These are phyloP conservation scores for Mystacides longicornis DNA, from an alignment of 2,888 invertebrate species.

Conservation along the genomic window DNA sequence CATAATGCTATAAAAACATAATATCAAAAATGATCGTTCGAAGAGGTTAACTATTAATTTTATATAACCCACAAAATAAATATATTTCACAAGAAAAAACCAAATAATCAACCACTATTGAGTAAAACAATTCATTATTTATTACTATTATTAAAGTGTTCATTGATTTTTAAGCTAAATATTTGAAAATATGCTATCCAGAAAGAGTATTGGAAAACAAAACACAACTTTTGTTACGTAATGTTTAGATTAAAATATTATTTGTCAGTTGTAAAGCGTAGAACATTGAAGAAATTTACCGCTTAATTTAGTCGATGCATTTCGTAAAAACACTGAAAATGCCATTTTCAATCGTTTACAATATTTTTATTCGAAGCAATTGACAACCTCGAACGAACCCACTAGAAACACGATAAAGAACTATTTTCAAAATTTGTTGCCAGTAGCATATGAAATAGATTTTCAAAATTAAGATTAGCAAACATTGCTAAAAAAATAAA, in stretches of 20 bases:
- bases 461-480: too few relatives aligned
- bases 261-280: background rate
- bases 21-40: too few relatives aligned
- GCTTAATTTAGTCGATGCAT: slow-evolving; percentile 27
- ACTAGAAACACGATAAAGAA: background rate
- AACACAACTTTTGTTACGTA: background rate
- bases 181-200: background rate
- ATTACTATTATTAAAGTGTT: too few relatives aligned
- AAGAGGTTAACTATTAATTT: too few relatives aligned
- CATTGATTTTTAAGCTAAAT: background rate
- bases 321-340: slow-evolving; percentile 41
- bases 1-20: too few relatives aligned
- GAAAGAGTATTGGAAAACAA: background rate
- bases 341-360: slow-evolving; percentile 32
- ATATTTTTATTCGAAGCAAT: background rate
- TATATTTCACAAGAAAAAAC: too few relatives aligned
- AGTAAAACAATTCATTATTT: too few relatives aligned
- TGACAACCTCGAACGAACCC: background rate
- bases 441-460: background rate
- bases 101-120: too few relatives aligned
- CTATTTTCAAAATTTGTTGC: background rate
- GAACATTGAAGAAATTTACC: slow-evolving; percentile 5
- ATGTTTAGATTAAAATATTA: background rate
- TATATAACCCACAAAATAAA: too few relatives aligned
- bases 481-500: too few relatives aligned